These are phyloP conservation scores for Oscheius sp. DNA, from an alignment of 2,888 invertebrate species.

Conservation along the genomic window DNA sequence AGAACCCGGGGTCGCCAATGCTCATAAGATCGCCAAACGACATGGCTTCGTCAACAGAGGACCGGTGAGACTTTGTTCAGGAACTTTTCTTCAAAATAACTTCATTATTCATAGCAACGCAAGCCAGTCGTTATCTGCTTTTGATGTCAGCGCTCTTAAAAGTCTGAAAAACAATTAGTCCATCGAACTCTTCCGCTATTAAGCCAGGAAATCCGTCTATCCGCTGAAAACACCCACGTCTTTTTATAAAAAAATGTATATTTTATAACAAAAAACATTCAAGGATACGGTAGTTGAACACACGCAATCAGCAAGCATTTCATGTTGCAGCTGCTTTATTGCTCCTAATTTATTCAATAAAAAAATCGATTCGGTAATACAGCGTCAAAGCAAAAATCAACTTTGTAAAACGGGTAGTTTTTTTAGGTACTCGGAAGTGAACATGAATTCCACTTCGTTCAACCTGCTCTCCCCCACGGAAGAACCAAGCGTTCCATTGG, in stretches of 20 bases:
- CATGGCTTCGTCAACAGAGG: constrained; percentile 94
- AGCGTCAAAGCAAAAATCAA: too few species aligned
- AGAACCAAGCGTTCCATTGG: constrained; percentile 86
- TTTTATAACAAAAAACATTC: too few species aligned
- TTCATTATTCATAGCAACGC: constrained; percentile 7
- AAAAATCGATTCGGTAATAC: background rate
- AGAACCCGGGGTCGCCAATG: constrained; percentile 75
- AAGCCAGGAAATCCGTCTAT: too few species aligned
- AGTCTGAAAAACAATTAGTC: too few species aligned
- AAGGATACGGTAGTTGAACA: too few species aligned
- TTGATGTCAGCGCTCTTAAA: too few species aligned
- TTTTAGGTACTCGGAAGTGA: constrained; percentile 86
- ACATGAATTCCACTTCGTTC: constrained; percentile 91
- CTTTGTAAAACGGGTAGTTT: too few species aligned
- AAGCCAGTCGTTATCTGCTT: too few species aligned
- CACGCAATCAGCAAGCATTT: too few species aligned
- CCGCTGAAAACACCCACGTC: too few species aligned
- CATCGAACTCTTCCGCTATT: too few species aligned
- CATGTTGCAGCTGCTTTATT: background rate
- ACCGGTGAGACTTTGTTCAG: constrained; percentile 77
- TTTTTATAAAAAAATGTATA: too few species aligned
- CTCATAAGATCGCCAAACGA: constrained; percentile 82
- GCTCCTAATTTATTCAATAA: background rate
- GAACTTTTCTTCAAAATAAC: background rate
- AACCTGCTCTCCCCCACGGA: constrained; percentile 87